Percentiles rank a stretch among this genome's conserved stretches.
Evolutionary conservation across 2,888 invertebrate genomes (phyloP).

Genomic region (Thumatha senex): DNA sequence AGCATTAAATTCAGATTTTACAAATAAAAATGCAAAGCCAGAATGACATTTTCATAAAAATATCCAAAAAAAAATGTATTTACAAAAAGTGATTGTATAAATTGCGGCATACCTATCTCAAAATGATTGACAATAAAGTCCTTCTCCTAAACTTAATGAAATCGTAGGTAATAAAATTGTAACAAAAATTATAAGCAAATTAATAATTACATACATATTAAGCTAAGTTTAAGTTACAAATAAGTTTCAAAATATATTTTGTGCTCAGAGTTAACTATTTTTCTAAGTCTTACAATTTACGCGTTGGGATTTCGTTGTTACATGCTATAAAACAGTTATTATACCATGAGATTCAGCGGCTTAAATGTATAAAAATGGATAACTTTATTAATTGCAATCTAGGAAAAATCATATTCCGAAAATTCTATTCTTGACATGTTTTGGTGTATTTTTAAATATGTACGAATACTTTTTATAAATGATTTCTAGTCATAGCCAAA

Average conservation of each 20-base stretch:
- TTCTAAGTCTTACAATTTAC: constrained; percentile 29
- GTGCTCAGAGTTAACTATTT: constrained; percentile 30
- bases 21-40: background rate
- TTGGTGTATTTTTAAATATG: background rate
- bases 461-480: no score
- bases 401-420: constrained; percentile 9
- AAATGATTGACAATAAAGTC: no score
- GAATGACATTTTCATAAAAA: no score
- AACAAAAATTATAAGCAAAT: constrained; percentile 14
- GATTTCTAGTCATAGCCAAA: no score
- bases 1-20: no score
- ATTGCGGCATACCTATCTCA: no score
- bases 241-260: constrained; percentile 22
- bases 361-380: constrained; percentile 15
- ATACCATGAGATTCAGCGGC: constrained; percentile 33
- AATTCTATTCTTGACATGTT: background rate
- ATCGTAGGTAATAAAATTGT: constrained; percentile 23
- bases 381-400: constrained; percentile 13
- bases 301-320: constrained; percentile 48
- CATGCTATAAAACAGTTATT: constrained; percentile 9
- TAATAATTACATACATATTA: constrained; percentile 19
- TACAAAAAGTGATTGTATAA: no score
- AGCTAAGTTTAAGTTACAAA: constrained; percentile 22
- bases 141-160: constrained; percentile 27
- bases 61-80: no score